phyloP scores from a whole-genome alignment of 2,797 vertebrate species.

The Channallabes apus region DNA sequence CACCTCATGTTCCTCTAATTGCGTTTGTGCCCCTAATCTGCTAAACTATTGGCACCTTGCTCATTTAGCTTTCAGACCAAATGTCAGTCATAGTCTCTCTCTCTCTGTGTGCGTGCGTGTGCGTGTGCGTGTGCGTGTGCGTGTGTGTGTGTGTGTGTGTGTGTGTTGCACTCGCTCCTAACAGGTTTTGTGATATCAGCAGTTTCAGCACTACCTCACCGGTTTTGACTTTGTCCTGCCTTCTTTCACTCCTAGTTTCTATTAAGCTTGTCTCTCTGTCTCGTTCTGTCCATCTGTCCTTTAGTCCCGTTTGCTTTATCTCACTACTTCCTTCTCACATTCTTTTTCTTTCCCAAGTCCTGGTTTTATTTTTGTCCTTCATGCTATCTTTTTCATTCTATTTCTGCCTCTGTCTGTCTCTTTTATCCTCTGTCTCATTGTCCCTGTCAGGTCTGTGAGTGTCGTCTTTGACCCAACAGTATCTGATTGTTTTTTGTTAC shows the following conservation, averaged over 20 bases:
- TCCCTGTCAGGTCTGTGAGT: neutral
- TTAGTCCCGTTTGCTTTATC: neutral
- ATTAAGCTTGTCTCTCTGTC: neutral
- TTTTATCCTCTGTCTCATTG: neutral
- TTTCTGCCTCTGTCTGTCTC: neutral
- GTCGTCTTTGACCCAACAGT: neutral
- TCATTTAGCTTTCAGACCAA: constrained; percentile 37
- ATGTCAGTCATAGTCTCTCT: neutral
- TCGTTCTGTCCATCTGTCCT: neutral
- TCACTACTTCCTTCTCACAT: too few species aligned
- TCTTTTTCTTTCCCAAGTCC: neutral
- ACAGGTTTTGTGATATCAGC: too few species aligned
- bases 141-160: neutral
- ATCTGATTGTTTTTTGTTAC: too few species aligned
- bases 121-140: neutral
- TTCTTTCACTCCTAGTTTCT: neutral
- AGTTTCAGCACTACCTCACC: too few species aligned
- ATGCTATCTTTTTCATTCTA: neutral
- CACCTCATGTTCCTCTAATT: constrained; percentile 50
- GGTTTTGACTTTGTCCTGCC: neutral
- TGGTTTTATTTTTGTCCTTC: neutral
- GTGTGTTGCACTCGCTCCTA: neutral
- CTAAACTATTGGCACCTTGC: constrained; percentile 43
- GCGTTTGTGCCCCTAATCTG: constrained; percentile 44
- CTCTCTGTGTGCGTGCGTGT: neutral